phyloP scores from a whole-genome alignment of 1,140 invertebrate genomes.

The Nephotettix cincticeps region DNA sequence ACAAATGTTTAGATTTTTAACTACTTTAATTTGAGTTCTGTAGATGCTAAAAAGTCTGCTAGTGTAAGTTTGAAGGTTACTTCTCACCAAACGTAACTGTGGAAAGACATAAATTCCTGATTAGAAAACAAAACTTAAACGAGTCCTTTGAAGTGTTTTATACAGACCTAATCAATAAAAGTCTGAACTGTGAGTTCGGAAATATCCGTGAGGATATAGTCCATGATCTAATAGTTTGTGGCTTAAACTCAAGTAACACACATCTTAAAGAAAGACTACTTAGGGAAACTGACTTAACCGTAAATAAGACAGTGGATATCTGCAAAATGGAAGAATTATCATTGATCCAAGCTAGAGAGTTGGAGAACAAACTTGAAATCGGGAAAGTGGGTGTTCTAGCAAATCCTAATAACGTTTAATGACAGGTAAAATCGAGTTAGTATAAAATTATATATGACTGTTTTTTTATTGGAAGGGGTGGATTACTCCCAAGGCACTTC shows the following conservation, averaged over 20 bases:
- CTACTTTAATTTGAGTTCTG: constrained; percentile 30
- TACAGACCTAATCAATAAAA: constrained; percentile 36
- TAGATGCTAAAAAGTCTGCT: constrained; percentile 6
- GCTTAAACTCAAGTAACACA: background rate
- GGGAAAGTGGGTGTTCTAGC: background rate
- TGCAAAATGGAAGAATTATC: constrained; percentile 3
- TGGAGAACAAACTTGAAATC: background rate
- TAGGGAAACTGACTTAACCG: constrained; percentile 13
- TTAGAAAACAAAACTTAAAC: constrained; percentile 33
- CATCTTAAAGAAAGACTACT: constrained; percentile 12
- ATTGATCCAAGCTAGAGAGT: constrained; percentile 2
- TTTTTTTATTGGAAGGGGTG: too few species aligned
- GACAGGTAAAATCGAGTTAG: background rate
- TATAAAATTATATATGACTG: background rate
- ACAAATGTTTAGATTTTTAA: constrained; percentile 37
- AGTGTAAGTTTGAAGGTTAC: constrained; percentile 33
- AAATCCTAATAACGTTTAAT: background rate
- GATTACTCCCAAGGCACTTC: too few species aligned
- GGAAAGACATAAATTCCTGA: constrained; percentile 40
- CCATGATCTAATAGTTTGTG: constrained; percentile 30
- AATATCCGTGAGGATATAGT: constrained; percentile 35
- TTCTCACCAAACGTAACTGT: constrained; percentile 37
- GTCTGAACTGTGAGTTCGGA: constrained; percentile 37
- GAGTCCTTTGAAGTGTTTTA: constrained; percentile 37
- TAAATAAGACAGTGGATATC: background rate